These are phyloP conservation scores for Ondatra zibethicus DNA, from an alignment of 2,113 vertebrate species.

Conservation along the genomic window DNA sequence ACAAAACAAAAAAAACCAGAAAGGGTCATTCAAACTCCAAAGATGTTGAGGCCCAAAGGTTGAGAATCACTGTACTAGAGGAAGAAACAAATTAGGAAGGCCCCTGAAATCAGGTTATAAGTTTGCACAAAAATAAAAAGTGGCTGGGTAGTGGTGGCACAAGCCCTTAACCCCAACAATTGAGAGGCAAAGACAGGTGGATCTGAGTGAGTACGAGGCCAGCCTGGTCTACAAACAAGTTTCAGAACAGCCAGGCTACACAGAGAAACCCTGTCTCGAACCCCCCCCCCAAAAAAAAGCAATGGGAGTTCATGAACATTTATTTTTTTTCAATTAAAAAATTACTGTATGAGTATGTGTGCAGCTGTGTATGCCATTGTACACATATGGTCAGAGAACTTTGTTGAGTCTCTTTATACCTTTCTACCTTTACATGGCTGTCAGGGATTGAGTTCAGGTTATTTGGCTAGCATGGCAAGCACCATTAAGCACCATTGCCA, in stretches of 20 bases:
- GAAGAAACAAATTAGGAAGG: slow-evolving; percentile 3
- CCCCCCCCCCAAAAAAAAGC: neutral
- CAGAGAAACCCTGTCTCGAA: no score
- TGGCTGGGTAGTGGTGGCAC: no score
- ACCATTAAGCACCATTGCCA: neutral
- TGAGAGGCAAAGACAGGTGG: no score
- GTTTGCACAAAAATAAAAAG: neutral
- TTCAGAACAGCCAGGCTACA: no score
- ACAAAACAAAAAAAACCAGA: no score
- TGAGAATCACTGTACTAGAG: neutral
- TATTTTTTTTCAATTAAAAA: neutral
- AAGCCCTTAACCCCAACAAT: no score
- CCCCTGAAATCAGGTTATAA: slow-evolving; percentile 41
- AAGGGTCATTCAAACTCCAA: neutral
- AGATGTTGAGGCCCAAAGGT: neutral
- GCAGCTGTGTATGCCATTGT: neutral
- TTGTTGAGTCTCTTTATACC: neutral
- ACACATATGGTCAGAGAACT: neutral
- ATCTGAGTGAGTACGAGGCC: no score
- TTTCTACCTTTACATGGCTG: neutral
- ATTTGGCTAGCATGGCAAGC: neutral
- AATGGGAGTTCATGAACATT: neutral
- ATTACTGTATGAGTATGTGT: neutral
- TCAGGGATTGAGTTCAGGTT: neutral
- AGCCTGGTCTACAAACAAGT: no score